A percentile compares a stretch with the other conserved stretches of the same genome.
Conservation (phyloP, 2,113 vertebrate species). For the Rhizomys pruinosus region DNA sequence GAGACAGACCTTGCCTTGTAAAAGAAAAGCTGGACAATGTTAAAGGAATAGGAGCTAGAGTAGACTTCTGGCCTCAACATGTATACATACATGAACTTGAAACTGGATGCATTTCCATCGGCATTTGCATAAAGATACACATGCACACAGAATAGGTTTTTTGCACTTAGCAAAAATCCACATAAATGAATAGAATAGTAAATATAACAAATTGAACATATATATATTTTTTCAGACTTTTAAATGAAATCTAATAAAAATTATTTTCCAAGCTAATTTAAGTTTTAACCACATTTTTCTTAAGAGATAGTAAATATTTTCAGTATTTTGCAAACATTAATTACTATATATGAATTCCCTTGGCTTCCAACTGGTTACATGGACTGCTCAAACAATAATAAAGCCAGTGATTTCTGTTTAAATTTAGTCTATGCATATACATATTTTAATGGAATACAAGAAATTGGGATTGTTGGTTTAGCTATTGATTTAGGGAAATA, state of each 20-base stretch:
- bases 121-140: no score
- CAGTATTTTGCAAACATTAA: neutral
- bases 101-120: no score
- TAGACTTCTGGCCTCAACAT: neutral
- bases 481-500: no score
- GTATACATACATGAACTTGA: no score
- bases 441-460: neutral
- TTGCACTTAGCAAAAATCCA: no score
- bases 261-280: neutral
- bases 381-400: neutral
- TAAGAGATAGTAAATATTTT: neutral
- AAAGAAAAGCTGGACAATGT: neutral
- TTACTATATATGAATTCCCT: neutral
- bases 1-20: neutral
- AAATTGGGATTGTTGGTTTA: neutral
- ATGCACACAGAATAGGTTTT: no score
- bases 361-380: neutral
- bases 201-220: neutral
- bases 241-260: neutral
- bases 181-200: neutral
- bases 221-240: neutral
- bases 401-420: neutral
- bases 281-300: neutral
- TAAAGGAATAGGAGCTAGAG: neutral
- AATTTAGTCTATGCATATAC: neutral